phyloP scores from a whole-genome alignment of 2,888 invertebrate genomes.

The Pollenia amentaria region DNA sequence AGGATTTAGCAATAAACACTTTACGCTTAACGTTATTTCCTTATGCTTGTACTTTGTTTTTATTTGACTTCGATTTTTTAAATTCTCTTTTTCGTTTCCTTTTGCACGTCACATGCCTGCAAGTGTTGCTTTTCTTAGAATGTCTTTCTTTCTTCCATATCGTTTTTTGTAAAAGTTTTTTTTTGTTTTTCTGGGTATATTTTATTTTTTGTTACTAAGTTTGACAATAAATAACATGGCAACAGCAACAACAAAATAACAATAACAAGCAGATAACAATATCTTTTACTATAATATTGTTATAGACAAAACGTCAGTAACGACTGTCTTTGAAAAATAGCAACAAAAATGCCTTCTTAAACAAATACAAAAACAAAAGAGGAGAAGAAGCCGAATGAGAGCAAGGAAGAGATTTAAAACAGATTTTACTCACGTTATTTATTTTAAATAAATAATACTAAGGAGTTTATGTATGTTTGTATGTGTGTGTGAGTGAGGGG shows the following conservation, averaged over 20 bases:
- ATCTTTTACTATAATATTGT: slow-evolving; percentile 65
- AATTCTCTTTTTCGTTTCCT: slow-evolving; percentile 14
- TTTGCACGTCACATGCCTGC: slow-evolving; percentile 20
- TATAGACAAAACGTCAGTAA: slow-evolving; percentile 46
- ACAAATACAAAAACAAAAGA: background rate
- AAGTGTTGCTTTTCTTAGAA: slow-evolving; percentile 17
- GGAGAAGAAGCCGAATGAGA: background rate
- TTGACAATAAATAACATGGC: slow-evolving; percentile 64
- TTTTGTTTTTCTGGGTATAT: slow-evolving; percentile 22
- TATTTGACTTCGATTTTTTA: slow-evolving; percentile 53
- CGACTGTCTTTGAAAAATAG: slow-evolving; percentile 29
- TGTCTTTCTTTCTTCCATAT: background rate
- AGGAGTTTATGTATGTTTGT: background rate
- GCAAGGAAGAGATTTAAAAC: slow-evolving; percentile 18
- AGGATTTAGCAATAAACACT: slow-evolving; percentile 68
- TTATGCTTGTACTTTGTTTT: slow-evolving; percentile 41
- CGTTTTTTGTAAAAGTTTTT: background rate
- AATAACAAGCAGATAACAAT: slow-evolving; percentile 61
- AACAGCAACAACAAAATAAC: slow-evolving; percentile 37
- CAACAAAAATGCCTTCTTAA: slow-evolving; percentile 3
- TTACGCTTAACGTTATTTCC: slow-evolving; percentile 60
- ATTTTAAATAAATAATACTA: slow-evolving; percentile 45
- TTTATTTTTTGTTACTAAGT: slow-evolving; percentile 39
- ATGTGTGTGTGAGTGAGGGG: background rate
- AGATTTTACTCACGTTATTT: slow-evolving; percentile 57